Percentiles rank a stretch among this genome's conserved stretches.
phyloP scores from a whole-genome alignment of 2,888 invertebrate species.

The Netelia melanura region DNA sequence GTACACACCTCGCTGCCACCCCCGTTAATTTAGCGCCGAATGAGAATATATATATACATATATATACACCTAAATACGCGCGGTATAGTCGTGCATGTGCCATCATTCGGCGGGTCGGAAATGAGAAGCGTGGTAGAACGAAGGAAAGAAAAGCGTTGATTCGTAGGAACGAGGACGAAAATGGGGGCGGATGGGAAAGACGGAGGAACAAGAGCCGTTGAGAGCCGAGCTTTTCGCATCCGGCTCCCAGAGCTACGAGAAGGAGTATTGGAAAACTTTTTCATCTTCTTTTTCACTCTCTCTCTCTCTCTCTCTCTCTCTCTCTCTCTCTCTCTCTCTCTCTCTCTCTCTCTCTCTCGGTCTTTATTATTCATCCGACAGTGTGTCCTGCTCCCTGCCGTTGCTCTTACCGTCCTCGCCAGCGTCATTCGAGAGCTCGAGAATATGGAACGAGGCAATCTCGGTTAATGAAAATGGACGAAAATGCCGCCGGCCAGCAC shows the following conservation, averaged over 20 bases:
- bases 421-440: slow-evolving; percentile 30
- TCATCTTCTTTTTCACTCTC: slow-evolving; percentile 5
- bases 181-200: slow-evolving; percentile 19
- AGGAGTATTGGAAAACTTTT: slow-evolving; percentile 66
- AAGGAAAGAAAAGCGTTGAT: slow-evolving; percentile 58
- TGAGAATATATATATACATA: neutral
- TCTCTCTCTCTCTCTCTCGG: slow-evolving; percentile 20
- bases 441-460: slow-evolving; percentile 56
- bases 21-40: too few species aligned
- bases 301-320: slow-evolving; percentile 21
- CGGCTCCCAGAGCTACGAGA: slow-evolving; percentile 16
- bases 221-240: slow-evolving; percentile 38
- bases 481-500: slow-evolving; percentile 58
- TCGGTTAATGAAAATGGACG: slow-evolving; percentile 67
- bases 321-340: slow-evolving; percentile 11
- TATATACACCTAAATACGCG: neutral
- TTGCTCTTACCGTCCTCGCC: neutral
- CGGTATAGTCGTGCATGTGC: neutral
- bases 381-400: neutral
- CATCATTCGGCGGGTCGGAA: slow-evolving; percentile 13
- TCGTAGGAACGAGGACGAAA: slow-evolving; percentile 36
- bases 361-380: neutral
- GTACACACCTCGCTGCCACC: neutral
- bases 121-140: slow-evolving; percentile 43
- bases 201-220: slow-evolving; percentile 30